Percentiles rank a stretch among this genome's conserved stretches.
Conservation (phyloP, 2,888 invertebrate species). For the Tetragnatha montana region DNA sequence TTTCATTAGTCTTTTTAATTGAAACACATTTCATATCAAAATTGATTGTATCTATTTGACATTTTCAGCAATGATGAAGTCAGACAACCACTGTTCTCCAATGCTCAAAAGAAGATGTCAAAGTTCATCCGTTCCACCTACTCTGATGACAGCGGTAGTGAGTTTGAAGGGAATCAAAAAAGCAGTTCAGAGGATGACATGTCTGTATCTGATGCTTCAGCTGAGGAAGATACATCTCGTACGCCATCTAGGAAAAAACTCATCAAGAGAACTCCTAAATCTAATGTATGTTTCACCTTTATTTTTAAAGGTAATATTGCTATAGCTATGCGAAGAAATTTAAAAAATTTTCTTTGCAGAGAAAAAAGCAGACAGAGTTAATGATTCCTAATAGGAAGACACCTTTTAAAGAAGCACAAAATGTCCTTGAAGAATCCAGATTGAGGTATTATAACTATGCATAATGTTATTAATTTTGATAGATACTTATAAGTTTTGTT, state of each 20-base stretch:
- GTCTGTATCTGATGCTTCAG: conserved; percentile 14
- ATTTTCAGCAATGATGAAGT: conserved; percentile 6
- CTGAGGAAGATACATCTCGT: not conserved
- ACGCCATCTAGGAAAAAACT: not conserved
- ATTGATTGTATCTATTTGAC: not conserved
- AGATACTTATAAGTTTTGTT: no score
- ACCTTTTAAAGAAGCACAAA: conserved; percentile 51
- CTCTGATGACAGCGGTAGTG: conserved; percentile 23
- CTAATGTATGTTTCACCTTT: conserved; percentile 1
- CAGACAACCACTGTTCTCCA: not conserved
- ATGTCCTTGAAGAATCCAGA: conserved; percentile 61
- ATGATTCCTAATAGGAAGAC: conserved; percentile 51
- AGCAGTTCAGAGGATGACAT: conserved; percentile 29
- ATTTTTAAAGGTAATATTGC: not conserved
- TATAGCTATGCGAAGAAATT: not conserved
- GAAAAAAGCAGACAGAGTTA: not conserved
- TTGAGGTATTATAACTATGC: conserved; percentile 80
- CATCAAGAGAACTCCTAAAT: not conserved
- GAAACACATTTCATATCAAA: not conserved
- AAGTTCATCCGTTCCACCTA: conserved; percentile 15
- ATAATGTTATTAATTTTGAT: conserved; percentile 77
- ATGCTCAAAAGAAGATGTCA: conserved; percentile 1
- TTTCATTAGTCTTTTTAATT: not conserved
- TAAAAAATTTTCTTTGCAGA: conserved; percentile 21
- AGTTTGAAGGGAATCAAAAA: not conserved